Conservation (phyloP, 2,113 vertebrate genomes). For the Bungarus multicinctus region DNA sequence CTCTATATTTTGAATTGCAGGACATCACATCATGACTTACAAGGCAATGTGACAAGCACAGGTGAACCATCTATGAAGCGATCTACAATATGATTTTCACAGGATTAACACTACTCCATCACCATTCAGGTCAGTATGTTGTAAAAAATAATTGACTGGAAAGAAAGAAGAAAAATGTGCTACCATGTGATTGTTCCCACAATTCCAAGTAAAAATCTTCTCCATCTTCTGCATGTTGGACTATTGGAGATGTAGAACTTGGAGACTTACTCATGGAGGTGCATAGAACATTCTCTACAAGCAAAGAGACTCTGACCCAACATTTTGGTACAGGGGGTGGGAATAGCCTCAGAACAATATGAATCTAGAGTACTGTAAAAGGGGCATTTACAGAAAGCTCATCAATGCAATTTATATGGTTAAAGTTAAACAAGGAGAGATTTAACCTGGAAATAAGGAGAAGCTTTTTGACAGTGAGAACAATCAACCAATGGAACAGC, state of each 20-base stretch:
- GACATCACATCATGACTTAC: neutral
- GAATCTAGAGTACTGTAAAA: neutral
- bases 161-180: neutral
- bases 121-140: neutral
- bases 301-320: neutral
- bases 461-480: no score
- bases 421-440: no score
- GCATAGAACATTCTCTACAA: neutral
- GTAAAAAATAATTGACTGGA: neutral
- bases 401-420: neutral
- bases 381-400: neutral
- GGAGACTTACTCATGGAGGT: neutral
- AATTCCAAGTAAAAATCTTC: no score
- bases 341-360: neutral
- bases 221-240: neutral
- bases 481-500: no score
- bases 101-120: neutral
- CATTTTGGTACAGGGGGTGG: neutral
- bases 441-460: no score
- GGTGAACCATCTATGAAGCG: neutral
- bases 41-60: neutral
- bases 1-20: neutral
- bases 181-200: neutral
- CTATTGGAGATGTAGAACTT: no score
- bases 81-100: neutral